Base-by-base conservation (phyloP, 1,140 invertebrate genomes). In the Drosophila repleta region DNA sequence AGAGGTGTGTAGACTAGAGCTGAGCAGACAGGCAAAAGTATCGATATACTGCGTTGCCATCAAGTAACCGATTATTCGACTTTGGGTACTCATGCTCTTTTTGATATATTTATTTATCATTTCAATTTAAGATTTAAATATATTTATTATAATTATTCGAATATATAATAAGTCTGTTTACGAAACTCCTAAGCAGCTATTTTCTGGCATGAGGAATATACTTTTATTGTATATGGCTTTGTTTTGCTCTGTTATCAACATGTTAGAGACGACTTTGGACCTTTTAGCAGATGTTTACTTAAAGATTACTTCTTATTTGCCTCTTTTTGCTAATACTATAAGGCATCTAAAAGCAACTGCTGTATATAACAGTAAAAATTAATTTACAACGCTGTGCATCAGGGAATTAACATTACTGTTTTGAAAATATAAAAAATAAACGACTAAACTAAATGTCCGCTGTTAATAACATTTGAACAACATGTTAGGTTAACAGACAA, bases 401-500 rank as follows among this genome's bases (percentile, higher is more conserved):
- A 21, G 26, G 8, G 1, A 11, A 52, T 13, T 10, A 4, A 17
- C 4, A n/a, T 8, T 13, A 11, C 20, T 13, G 13, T 18, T 5
- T 4, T 13, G 15, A 15, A 52, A 4, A 52, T 11, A 15, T 13
- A 21, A 13, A 32, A 10, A 13, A 21, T 35, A 6, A 17, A 18
- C 4, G 3, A 29, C 17, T 35, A 18, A 53, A 37, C 20, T 3
- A 7, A 21, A 6, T 18, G 24, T 8, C 15, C 49, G 49, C 55
- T 57, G 55, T 24, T 57, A 45, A 45, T 45, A 57, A 57, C 55
- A 57, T 18, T 18, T 17, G 4, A 26, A 6, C 5, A 57, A 18
- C 10, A 45, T 57, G 55, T 57, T 57, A 57, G 45, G n/a, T 57
- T 57, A 57, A 57, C 55, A 57, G 55, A 45, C 24, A 57, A 57